Conservation (phyloP, 2,888 invertebrate genomes). For the Leucophenga maculata region DNA sequence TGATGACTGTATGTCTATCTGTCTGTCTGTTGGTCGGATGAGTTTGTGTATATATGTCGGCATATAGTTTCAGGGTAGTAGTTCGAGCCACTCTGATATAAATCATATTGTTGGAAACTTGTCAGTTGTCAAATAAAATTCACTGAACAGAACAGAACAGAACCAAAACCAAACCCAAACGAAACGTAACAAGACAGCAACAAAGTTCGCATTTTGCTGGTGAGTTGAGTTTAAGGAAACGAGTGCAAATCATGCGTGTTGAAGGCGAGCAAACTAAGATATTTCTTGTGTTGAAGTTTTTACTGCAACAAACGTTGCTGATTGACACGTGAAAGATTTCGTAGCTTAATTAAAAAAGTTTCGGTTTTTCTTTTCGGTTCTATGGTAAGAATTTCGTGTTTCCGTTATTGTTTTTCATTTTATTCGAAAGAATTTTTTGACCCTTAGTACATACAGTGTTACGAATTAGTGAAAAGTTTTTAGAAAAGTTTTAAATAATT, state of each 20-base stretch:
- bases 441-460: no score
- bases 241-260: no score
- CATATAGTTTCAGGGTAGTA: background rate
- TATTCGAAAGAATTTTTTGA: background rate
- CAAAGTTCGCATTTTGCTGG: no score
- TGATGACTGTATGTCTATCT: background rate
- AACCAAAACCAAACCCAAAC: no score
- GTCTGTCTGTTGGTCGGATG: no score
- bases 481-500: no score
- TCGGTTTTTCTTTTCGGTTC: constrained; percentile 27
- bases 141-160: background rate
- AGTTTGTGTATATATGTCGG: no score
- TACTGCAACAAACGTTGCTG: constrained; percentile 37
- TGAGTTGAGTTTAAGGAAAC: no score
- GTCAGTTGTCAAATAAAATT: constrained; percentile 21
- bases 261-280: background rate
- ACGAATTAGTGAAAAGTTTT: no score
- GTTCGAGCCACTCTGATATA: constrained; percentile 2
- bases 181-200: no score
- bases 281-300: constrained; percentile 44
- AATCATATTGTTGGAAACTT: constrained; percentile 16
- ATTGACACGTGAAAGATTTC: constrained; percentile 52
- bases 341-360: constrained; percentile 61
- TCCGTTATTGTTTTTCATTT: background rate
- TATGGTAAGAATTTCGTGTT: background rate